Conservation (phyloP, 2,888 invertebrate genomes). For the Gnatocerus cornutus region DNA sequence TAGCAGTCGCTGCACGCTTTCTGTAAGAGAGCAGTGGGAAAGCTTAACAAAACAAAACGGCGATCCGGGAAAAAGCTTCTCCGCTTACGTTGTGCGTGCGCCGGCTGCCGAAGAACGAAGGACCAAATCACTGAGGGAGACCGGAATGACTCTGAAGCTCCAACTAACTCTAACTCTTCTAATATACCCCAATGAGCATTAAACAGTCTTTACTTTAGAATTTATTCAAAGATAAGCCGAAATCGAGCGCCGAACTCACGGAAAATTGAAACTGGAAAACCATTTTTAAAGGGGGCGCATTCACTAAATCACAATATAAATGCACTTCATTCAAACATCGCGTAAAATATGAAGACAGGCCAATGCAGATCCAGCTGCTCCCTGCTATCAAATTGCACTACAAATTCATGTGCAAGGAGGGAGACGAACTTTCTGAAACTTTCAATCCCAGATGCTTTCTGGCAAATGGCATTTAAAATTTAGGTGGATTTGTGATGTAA, state of each 20-base stretch:
- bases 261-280: slow-evolving; percentile 8
- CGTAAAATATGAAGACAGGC: slow-evolving; percentile 49
- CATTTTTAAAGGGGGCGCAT: slow-evolving; percentile 8
- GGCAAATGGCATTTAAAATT: slow-evolving; percentile 33
- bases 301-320: slow-evolving; percentile 31
- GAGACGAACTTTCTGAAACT: slow-evolving; percentile 40
- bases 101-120: slow-evolving; percentile 34
- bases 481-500: slow-evolving; percentile 29
- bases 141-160: slow-evolving; percentile 27
- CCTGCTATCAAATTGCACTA: slow-evolving; percentile 40
- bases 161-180: slow-evolving; percentile 12
- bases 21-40: slow-evolving; percentile 51
- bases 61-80: slow-evolving; percentile 53
- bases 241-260: slow-evolving; percentile 4
- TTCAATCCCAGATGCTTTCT: slow-evolving; percentile 39
- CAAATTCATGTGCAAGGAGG: slow-evolving; percentile 46
- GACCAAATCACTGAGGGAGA: slow-evolving; percentile 34
- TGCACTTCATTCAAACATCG: slow-evolving; percentile 31
- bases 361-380: slow-evolving; percentile 42
- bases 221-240: slow-evolving; percentile 24
- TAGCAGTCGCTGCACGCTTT: slow-evolving; percentile 55
- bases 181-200: slow-evolving; percentile 28
- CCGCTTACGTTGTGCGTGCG: slow-evolving; percentile 50
- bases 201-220: slow-evolving; percentile 24
- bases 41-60: slow-evolving; percentile 61